Percentiles rank a stretch among this genome's conserved stretches.
These are phyloP conservation scores for Acipenser transmontanus DNA, from an alignment of 2,797 vertebrate genomes.

Conservation along the genomic window DNA sequence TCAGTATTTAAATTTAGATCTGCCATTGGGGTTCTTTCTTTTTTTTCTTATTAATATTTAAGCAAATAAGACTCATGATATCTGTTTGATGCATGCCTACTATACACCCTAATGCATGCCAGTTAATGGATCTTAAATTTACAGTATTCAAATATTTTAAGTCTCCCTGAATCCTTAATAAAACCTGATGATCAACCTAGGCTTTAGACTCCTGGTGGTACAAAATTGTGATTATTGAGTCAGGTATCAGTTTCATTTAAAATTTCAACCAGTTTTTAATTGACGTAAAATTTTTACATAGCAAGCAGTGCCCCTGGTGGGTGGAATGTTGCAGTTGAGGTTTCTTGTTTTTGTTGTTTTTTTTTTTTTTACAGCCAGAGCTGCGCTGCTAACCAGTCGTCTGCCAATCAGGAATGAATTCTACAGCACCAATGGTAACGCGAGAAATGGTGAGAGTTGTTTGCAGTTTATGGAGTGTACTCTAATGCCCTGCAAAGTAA, in stretches of 20 bases:
- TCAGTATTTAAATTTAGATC: slow-evolving; percentile 31
- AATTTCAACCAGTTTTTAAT: too few relatives aligned
- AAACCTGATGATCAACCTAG: too few relatives aligned
- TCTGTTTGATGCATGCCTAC: slow-evolving; percentile 21
- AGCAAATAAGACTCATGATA: slow-evolving; percentile 34
- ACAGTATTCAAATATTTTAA: neutral
- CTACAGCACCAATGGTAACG: slow-evolving; percentile 86
- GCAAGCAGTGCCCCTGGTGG: too few relatives aligned
- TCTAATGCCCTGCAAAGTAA: too few relatives aligned
- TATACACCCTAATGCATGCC: slow-evolving; percentile 10
- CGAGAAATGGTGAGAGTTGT: slow-evolving; percentile 74
- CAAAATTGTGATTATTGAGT: too few relatives aligned
- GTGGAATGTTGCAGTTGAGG: too few relatives aligned
- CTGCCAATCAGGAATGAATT: slow-evolving; percentile 90
- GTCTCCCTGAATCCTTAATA: too few relatives aligned
- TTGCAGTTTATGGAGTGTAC: neutral
- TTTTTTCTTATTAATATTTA: slow-evolving; percentile 39
- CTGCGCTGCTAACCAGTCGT: slow-evolving; percentile 82
- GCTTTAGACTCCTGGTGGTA: too few relatives aligned
- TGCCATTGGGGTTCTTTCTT: slow-evolving; percentile 28
- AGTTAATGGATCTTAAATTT: slow-evolving; percentile 15
- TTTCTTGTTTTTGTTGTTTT: neutral
- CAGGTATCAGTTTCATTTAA: too few relatives aligned
- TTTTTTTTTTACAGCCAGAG: slow-evolving; percentile 66
- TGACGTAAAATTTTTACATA: too few relatives aligned